These are phyloP conservation scores for Trissolcus brochymenae DNA, from an alignment of 2,888 invertebrate species.

Conservation along the genomic window DNA sequence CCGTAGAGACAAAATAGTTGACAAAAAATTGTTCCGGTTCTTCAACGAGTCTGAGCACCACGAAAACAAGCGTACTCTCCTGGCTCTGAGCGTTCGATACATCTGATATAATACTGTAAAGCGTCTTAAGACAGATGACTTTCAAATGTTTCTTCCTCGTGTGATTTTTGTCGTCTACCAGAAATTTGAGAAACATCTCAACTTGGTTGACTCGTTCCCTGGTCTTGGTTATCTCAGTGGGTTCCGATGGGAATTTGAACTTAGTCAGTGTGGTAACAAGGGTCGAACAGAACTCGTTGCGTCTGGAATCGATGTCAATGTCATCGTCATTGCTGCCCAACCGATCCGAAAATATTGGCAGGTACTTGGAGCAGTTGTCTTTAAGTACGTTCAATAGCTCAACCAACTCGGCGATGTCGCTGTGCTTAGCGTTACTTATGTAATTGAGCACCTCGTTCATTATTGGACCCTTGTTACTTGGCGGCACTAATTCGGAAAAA, in stretches of 20 bases:
- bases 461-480: neutral
- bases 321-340: neutral
- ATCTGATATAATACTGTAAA: constrained; percentile 81
- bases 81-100: constrained; percentile 73
- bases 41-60: constrained; percentile 79
- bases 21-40: constrained; percentile 24
- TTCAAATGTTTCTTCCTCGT: constrained; percentile 73
- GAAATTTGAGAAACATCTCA: constrained; percentile 8
- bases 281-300: constrained; percentile 18
- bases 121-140: constrained; percentile 78
- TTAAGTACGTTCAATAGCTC: constrained; percentile 11
- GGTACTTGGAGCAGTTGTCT: neutral
- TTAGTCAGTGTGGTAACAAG: constrained; percentile 20
- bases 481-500: neutral
- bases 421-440: constrained; percentile 15
- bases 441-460: constrained; percentile 16
- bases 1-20: constrained; percentile 26
- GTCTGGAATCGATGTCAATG: constrained; percentile 1
- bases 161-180: neutral
- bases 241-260: constrained; percentile 8
- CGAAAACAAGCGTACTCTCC: constrained; percentile 80
- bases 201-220: constrained; percentile 7
- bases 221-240: constrained; percentile 1
- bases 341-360: constrained; percentile 4
- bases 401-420: constrained; percentile 16